Evolutionary conservation across 2,797 vertebrate genomes (phyloP), one percentile per base, ranked within the genome.

Genomic region (Tinamus major): DNA sequence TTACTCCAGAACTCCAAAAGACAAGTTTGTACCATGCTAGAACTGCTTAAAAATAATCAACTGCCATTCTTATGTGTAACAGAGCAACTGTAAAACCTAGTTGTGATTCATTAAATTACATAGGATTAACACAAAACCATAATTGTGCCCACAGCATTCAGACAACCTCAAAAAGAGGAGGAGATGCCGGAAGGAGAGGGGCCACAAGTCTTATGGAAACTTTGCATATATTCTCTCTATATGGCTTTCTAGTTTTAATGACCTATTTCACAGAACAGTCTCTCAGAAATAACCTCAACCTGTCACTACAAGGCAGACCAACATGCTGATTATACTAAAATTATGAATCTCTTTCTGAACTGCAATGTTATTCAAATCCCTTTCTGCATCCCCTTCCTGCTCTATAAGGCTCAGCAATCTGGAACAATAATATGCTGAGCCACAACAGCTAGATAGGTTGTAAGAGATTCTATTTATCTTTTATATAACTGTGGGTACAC

Each of bases 351-450:
- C 91, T 72, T 87, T 88, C 84, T 79, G 78, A 92, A 92, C 48
- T 5, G 3, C 90, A 82, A 3, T 41, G 90, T 44, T 94, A 79
- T 93, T 94, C 94, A 94, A 84, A 92, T 77, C 89, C 86, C 42
- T 87, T 80, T 79, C 85, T 61, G 49, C 35, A 89, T 74, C 78
- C 90, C 84, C 81, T 94, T 91, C 90, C 37, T 10, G 75, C 69
- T 85, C 81, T n/a, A 42, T 72, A 46, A 79, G 91, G 90, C 88
- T 95, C 92, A 96, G 94, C 91, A 96, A 95, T 86, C 85, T 85
- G 92, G 94, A 92, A 95, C 87, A 89, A 87, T 89, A 92, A 91
- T 94, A 74, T 94, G 92, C 93, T 92, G 92, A 89, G 93, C 85
- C 85, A 55, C 87, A 20, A 80, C 82, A 62, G 64, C 29, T 20